Conservation (phyloP, 92 coral and sea anemone species). For the Actinostola sp. region DNA sequence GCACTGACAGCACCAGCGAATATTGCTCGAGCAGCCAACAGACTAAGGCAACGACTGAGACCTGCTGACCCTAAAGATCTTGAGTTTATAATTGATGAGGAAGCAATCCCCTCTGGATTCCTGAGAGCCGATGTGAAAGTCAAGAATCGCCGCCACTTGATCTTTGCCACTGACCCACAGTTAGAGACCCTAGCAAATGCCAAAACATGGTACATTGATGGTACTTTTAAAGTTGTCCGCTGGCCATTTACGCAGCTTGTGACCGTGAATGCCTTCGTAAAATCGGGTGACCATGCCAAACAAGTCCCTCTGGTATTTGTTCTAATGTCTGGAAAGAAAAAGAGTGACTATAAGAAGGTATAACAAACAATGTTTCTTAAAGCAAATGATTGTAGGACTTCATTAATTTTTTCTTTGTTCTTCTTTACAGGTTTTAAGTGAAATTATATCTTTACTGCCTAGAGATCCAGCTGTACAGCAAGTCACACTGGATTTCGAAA, state of each 20-base stretch:
- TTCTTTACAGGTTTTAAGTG: conserved; percentile 10
- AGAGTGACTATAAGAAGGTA: conserved; percentile 27
- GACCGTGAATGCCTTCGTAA: conserved; percentile 33
- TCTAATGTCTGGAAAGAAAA: conserved; percentile 25
- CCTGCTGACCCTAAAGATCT: conserved; percentile 23
- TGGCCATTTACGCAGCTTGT: conserved; percentile 35
- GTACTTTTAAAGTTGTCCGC: conserved; percentile 32
- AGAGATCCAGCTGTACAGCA: conserved; percentile 21
- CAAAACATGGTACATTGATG: conserved; percentile 42
- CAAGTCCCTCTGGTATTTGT: conserved; percentile 49
- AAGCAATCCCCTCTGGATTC: conserved; percentile 25
- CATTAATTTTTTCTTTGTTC: not conserved
- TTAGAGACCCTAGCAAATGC: conserved; percentile 16
- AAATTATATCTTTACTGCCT: conserved; percentile 15
- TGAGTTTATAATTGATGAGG: conserved; percentile 29
- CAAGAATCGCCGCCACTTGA: conserved; percentile 1
- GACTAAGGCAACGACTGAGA: conserved; percentile 29
- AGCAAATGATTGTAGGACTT: not conserved
- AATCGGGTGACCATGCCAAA: conserved; percentile 8
- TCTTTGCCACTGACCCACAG: conserved; percentile 43
- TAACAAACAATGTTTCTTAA: not conserved
- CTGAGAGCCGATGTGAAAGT: conserved; percentile 14
- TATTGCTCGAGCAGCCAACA: conserved; percentile 31
- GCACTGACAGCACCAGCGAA: conserved; percentile 23
- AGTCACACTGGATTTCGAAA: conserved; percentile 32